Conservation (phyloP, 1,140 invertebrate species). For the Sinonovacula constricta region DNA sequence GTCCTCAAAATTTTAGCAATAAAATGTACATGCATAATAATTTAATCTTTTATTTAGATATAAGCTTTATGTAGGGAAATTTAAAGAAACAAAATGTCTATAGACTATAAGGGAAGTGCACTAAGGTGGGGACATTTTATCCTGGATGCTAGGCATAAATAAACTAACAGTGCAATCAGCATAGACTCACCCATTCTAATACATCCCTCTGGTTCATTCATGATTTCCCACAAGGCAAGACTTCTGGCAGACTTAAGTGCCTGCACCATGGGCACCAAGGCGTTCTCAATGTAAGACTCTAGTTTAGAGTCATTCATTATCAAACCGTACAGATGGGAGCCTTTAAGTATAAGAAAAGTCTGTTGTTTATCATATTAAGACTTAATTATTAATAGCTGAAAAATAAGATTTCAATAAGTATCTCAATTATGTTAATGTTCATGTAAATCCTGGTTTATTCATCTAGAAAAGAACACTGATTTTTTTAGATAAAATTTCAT, state of each 20-base stretch:
- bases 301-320: slow-evolving; percentile 74
- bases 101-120: too few species aligned
- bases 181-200: slow-evolving; percentile 25
- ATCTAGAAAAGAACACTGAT: too few species aligned
- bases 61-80: not conserved
- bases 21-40: not conserved
- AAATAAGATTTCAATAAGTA: too few species aligned
- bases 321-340: slow-evolving; percentile 53
- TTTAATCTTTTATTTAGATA: not conserved
- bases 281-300: slow-evolving; percentile 76
- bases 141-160: not conserved
- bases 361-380: too few species aligned
- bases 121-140: not conserved
- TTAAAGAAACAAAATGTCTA: not conserved
- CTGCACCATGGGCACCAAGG: slow-evolving; percentile 67
- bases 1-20: too few species aligned
- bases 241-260: slow-evolving; percentile 74
- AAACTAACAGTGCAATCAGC: not conserved
- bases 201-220: slow-evolving; percentile 77
- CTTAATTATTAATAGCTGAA: too few species aligned
- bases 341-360: not conserved
- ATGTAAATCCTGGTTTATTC: too few species aligned
- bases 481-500: too few species aligned
- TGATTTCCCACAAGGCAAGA: slow-evolving; percentile 77
- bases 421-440: too few species aligned